Evolutionary conservation across 64 coral and sea anemone genomes (phyloP), one percentile per base, ranked within the genome.

Genomic region (Montipora sp.): DNA sequence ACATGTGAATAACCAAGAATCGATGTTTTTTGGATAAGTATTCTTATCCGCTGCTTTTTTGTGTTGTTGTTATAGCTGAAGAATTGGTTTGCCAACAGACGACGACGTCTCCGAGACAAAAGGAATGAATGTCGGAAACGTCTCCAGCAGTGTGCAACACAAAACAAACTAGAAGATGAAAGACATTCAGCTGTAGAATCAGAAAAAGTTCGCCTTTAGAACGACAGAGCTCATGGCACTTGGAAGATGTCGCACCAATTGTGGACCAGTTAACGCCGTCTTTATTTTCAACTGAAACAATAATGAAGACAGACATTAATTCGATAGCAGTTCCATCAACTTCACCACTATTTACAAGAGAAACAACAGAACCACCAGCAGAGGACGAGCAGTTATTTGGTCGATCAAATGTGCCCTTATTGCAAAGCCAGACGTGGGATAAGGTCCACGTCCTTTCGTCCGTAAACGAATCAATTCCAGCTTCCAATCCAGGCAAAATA

Each of bases 81-180:
- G 80, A 83, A 44, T 36, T 83, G 80, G 80, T 83, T 83, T 83
- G 80, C 80, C 59, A 83, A 83, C 59, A 14, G 21, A 1, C 80
- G 80, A 83, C 61, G 80, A 83, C 80, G 80, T 83, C 80, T 67
- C 13, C 80, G 80, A 60, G 19, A 67, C 16, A 7, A 47, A 61
- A 19, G 1, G 27, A 8, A 4, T 46, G 44, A 67, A 83, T 83
- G 24, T 24, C 80, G 36, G 0, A 83, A 69, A 13, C 8, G 18
- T 36, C 36, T 5, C 5, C 59, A 83, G 13, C 12, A 2, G 0
- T 6, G 1, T 36, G 36, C 36, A 36, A 36, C 5, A 61, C 20
- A 3, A 60, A 2, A 14, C 12, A 47, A 83, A 67, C 5, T 2
- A 36, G 16, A 68, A 83, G 59, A 67, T 23, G 36, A 4, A 27